phyloP scores from a whole-genome alignment of 2,888 invertebrate genomes.

The Sphaerophoria taeniata region DNA sequence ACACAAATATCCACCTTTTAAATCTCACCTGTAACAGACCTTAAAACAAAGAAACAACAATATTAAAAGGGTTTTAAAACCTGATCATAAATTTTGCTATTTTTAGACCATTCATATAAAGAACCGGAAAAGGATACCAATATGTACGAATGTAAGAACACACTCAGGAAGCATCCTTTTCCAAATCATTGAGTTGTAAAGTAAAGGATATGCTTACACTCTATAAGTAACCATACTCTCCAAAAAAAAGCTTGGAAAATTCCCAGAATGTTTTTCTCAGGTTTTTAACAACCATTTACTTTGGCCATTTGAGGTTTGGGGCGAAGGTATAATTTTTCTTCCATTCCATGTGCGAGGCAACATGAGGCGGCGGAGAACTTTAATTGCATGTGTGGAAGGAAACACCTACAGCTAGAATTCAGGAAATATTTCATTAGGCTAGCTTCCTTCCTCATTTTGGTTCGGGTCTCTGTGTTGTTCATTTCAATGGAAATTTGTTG shows the following conservation, averaged over 20 bases:
- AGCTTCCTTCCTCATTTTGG: slow-evolving; percentile 26
- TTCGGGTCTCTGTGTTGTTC: slow-evolving; percentile 6
- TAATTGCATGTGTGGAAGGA: slow-evolving; percentile 55
- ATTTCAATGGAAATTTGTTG: slow-evolving; percentile 59
- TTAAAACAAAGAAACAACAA: slow-evolving; percentile 12
- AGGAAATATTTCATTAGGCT: slow-evolving; percentile 68
- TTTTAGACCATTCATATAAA: neutral
- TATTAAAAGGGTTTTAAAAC: slow-evolving; percentile 10
- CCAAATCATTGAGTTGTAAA: slow-evolving; percentile 68
- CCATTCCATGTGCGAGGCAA: neutral
- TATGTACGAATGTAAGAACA: neutral
- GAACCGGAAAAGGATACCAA: neutral
- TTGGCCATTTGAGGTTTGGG: slow-evolving; percentile 3
- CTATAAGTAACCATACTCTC: slow-evolving; percentile 52
- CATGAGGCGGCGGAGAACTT: slow-evolving; percentile 19
- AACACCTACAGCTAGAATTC: slow-evolving; percentile 53
- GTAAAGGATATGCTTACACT: slow-evolving; percentile 44
- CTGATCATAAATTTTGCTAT: slow-evolving; percentile 11
- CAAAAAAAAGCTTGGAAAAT: slow-evolving; percentile 28
- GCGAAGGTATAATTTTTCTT: neutral
- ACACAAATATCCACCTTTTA: neutral
- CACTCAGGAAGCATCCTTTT: slow-evolving; percentile 21
- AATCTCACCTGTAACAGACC: neutral
- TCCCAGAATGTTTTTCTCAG: slow-evolving; percentile 28
- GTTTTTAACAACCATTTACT: slow-evolving; percentile 17